Evolutionary conservation across 2,113 vertebrate species (phyloP), one percentile per base, ranked within the genome.

Genomic region (Sinocyclocheilus rhinocerous): DNA sequence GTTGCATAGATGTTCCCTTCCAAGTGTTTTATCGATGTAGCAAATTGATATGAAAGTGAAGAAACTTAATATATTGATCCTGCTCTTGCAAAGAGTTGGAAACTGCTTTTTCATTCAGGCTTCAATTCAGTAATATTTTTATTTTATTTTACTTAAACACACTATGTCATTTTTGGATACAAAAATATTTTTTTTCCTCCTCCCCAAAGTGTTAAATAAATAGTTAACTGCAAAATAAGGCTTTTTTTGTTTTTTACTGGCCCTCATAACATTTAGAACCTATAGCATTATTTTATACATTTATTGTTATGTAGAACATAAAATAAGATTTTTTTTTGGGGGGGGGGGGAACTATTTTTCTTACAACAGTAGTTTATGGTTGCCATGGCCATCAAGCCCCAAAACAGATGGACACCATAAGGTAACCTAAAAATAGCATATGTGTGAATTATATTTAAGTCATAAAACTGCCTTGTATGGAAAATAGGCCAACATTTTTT

Each of bases 101-200:
- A 24, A 26, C 22, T 0, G 12, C 73, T 76, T 76, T 50, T 76
- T 26, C 48, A 81, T n/a, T 80, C 81, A 86, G 72, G 29, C 83
- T 61, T 75, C 26, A 48, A 24, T 65, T 75, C 61, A 13, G 61
- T 26, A 24, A 65, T 26, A 11, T 65, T 26, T 65, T 26, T 65
- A 4, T 45, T 13, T 45, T 42, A 22, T 73, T n/a, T 48, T 9
- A 13, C 39, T 45, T 45, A 8, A 39, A 75, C 11, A 26, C 24
- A 13, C 59, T 24, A 11, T 55, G 52, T 57, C 20, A 59, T 59
- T 59, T 59, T 20, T 59, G 4, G 1, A 5, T 16, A 52, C 50
- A 52, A 16, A 16, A 52, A 3, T 0, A n/a, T 61, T 10, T 61
- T 52, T 52, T 15, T 4, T 0, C 11, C 20, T n/a, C 2, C 1